Base-by-base conservation (phyloP, 2,113 vertebrate genomes). In the Pterocles orientalis region DNA sequence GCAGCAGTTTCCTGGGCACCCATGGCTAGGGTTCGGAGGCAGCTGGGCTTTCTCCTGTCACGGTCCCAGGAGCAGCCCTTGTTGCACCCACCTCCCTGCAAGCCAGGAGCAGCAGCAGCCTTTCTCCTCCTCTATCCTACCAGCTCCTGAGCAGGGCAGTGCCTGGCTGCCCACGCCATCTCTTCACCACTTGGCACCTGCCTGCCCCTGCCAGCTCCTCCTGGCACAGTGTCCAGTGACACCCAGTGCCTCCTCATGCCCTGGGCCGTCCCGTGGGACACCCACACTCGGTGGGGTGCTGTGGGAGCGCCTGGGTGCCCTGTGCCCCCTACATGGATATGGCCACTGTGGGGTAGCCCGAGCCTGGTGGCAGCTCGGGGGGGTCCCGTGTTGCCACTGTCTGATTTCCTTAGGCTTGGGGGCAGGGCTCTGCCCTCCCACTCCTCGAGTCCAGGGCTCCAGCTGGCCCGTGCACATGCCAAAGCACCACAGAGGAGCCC, bases 311-410 rank as follows among this genome's bases (percentile, higher is more conserved):
- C 23, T 9, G 43, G 64, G 47, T 75, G 65, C 53, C 72, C 58
- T 62, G 0, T 1, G 2, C 56, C 47, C 48, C 3, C 18, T 12
- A 6, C 50, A 13, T 12, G 68, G 70, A 19, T 29, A 20, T 25
- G 82, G 65, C 34, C 33, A 9, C 66, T 23, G 15, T 34, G 34
- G 58, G n/a, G 18, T 80, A 48, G 66, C 45, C 39, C 14, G 45
- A 53, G 29, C 79, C 66, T 51, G 43, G 56, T n/a, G 45, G 50
- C 43, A 76, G 80, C 76, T 68, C 2, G 1, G n/a, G 36, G 24
- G 28, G 10, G 4, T 43, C n/a, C 28, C 25, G 60, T 31, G 33
- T 47, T 90, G 71, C 50, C 82, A 54, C 10, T 9, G 28, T 41
- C 57, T 4, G 0, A 62, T 66, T 47, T n/a, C 57, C 62, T 85